phyloP scores from a whole-genome alignment of 2,113 vertebrate species.

The Corythornis vintsioides region DNA sequence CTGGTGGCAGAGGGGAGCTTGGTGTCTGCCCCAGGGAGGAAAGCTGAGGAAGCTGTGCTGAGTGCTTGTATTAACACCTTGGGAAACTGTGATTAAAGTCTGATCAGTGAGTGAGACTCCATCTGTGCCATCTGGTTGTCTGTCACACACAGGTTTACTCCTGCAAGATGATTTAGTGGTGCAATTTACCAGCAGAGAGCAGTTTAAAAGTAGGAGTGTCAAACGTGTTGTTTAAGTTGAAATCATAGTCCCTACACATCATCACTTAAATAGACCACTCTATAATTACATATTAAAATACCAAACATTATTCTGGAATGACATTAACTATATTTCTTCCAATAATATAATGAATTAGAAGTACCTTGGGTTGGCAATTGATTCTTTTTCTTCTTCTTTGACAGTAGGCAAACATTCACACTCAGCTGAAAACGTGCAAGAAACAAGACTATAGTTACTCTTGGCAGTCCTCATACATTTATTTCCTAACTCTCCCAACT shows the following conservation, averaged over 20 bases:
- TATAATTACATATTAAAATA: background rate
- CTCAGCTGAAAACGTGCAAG: conserved; percentile 63
- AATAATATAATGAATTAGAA: background rate
- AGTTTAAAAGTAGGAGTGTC: background rate
- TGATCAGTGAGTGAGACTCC: conserved; percentile 5
- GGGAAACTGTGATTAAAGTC: conserved; percentile 20
- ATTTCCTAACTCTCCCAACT: background rate
- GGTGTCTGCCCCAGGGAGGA: background rate
- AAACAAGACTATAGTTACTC: conserved; percentile 11
- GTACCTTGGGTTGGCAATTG: conserved; percentile 75
- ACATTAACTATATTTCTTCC: background rate
- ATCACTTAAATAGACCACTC: background rate
- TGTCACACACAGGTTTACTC: background rate
- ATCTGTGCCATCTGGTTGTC: conserved; percentile 36
- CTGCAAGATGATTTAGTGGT: background rate
- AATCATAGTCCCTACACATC: background rate
- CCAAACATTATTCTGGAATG: background rate
- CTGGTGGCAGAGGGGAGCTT: conserved; percentile 25
- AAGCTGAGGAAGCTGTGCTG: background rate
- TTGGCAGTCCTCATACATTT: background rate
- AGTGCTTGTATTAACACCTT: background rate
- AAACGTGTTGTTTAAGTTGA: background rate
- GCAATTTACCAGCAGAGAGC: background rate
- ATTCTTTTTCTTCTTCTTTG: conserved; percentile 82
- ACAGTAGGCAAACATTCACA: conserved; percentile 77